Conservation (phyloP, 1,140 invertebrate species). For the Apis cerana region DNA sequence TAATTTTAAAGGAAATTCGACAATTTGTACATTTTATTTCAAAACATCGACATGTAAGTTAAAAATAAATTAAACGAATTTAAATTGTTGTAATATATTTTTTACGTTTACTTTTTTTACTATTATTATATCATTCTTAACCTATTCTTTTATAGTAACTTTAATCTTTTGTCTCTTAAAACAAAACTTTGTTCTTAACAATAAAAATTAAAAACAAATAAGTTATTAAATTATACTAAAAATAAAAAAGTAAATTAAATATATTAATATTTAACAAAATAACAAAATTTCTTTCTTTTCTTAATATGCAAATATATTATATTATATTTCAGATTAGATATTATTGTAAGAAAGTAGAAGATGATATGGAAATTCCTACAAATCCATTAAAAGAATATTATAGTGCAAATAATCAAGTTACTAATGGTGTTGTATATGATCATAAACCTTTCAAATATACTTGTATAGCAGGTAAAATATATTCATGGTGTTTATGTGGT, state of each 20-base stretch:
- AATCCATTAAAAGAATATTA: conserved; percentile 84
- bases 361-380: conserved; percentile 82
- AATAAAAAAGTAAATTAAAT: not conserved
- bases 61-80: not conserved
- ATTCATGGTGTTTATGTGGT: conserved; percentile 97
- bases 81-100: not conserved
- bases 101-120: not conserved
- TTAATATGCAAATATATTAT: not conserved
- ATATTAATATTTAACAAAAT: not conserved
- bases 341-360: conserved; percentile 41
- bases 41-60: conserved; percentile 31
- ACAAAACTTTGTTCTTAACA: not conserved
- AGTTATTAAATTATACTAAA: not conserved
- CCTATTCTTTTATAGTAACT: not conserved
- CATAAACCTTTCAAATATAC: conserved; percentile 93
- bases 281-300: not conserved
- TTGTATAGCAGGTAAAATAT: conserved; percentile 90
- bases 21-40: not conserved
- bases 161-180: not conserved
- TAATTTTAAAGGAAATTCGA: not conserved
- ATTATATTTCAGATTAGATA: conserved; percentile 37
- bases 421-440: conserved; percentile 90
- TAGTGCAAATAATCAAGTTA: conserved; percentile 83
- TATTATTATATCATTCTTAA: not conserved
- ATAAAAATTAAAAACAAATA: not conserved